Evolutionary conservation across 2,797 vertebrate species (phyloP).

Genomic region (Anolis apletophallus): DNA sequence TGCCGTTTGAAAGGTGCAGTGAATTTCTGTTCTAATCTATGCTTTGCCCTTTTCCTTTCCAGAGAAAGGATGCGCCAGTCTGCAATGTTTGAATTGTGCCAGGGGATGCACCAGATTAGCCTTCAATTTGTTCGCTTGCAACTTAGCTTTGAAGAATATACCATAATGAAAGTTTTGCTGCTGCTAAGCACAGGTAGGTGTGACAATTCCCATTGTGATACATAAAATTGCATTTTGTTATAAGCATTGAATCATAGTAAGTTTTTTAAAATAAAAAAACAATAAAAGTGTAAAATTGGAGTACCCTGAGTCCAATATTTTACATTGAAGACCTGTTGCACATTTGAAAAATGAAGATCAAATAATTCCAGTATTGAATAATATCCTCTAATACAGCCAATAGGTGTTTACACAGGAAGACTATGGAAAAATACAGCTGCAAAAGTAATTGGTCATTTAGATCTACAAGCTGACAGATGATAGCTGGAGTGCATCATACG

Average conservation of each 20-base stretch:
- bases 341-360: not conserved
- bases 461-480: not conserved
- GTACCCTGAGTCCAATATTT: not conserved
- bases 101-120: slow-evolving; percentile 98
- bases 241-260: not conserved
- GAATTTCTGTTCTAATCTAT: fast-evolving
- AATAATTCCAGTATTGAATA: not conserved
- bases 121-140: slow-evolving; percentile 96
- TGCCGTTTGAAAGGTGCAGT: not conserved
- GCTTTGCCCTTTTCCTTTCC: slow-evolving; percentile 50
- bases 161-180: slow-evolving; percentile 97
- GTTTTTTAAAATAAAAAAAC: not conserved
- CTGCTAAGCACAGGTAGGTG: slow-evolving; percentile 95
- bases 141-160: slow-evolving; percentile 96
- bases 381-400: not conserved
- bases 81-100: slow-evolving; percentile 97
- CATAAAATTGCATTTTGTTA: not conserved
- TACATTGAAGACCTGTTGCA: not conserved
- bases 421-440: not conserved
- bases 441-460: not conserved
- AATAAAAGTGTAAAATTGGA: fast-evolving
- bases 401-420: not conserved
- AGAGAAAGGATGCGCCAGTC: slow-evolving; percentile 98
- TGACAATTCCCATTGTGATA: fast-evolving
- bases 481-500: not conserved